Evolutionary conservation across 2,888 invertebrate genomes (phyloP), one percentile per base, ranked within the genome.

Genomic region (Drosophila yooni): DNA sequence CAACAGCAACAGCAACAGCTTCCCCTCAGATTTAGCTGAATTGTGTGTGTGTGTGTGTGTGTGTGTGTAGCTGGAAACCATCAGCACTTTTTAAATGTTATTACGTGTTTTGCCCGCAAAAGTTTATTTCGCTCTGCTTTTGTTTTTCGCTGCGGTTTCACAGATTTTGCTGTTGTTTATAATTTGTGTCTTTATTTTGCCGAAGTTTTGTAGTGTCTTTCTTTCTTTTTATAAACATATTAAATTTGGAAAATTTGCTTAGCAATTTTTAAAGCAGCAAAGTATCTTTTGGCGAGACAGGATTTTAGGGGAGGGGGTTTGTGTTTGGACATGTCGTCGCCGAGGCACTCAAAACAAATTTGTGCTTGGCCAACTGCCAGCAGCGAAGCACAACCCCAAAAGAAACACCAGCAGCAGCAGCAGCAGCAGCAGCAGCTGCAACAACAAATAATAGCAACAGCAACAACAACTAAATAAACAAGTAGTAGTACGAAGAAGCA

Each of bases 281-380:
- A 38, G 54, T 60, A 38, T 70, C 57, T 50, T 43, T 7, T 46
- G 46, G 43, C 36, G 46, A 46, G 46, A 46, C 46, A 29, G 43
- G 50, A 50, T 11, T 29, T 25, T 51, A 58, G 54, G 46, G 59
- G 54, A 18, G 46, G 67, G 53, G 66, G 29, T 33, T 68, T 68
- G 67, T 76, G 57, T 67, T 79, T 89, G 89, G 88, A 89, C 84
- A 81, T 89, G 84, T 83, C 88, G 88, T 89, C 82, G 77, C 85
- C 75, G 70, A 71, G 77, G 86, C 87, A 88, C 87, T 87, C 90
- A 79, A 85, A 85, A 90, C 88, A 76, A 85, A 89, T 88, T 89
- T 82, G 76, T 76, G 76, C 70, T 88, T 87, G 87, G 87, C 87
- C 83, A 76, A 66, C 67, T 81, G 86, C 86, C 86, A 86, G 70